Evolutionary conservation across 2,113 vertebrate genomes (phyloP).

Genomic region (Myocastor coypus): DNA sequence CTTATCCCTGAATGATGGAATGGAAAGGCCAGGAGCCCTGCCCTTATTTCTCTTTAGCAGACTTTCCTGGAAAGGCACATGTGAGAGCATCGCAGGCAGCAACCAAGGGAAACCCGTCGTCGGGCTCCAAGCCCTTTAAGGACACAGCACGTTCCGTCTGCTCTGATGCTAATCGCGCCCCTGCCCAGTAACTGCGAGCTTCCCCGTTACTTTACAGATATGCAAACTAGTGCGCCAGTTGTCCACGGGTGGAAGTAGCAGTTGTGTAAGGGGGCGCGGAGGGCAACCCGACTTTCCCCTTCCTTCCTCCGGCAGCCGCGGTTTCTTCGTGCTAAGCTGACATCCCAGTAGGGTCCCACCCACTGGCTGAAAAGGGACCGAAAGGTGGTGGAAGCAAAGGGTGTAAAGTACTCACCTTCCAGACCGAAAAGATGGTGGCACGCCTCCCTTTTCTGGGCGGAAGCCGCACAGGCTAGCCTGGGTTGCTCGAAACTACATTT

Average conservation of each 20-base stretch:
- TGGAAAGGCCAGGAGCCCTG: not conserved
- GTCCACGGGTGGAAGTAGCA: not conserved
- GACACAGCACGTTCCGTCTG: not conserved
- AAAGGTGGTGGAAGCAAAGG: rapidly evolving
- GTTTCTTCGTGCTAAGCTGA: not conserved
- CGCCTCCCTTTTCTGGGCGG: not conserved
- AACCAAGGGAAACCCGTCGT: not conserved
- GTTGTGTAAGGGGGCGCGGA: not conserved
- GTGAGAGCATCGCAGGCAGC: not conserved
- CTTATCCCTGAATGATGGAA: not conserved
- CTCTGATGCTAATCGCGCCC: not conserved
- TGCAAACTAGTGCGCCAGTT: not conserved
- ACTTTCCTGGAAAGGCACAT: not conserved
- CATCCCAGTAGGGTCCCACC: not conserved
- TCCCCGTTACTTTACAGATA: rapidly evolving
- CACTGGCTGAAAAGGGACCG: not conserved
- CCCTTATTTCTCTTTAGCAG: not conserved
- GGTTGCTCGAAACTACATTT: constrained; percentile 59
- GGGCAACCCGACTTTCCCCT: not conserved
- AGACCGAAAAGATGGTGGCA: not conserved
- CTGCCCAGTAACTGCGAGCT: rapidly evolving
- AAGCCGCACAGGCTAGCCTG: not conserved
- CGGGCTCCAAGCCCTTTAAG: not conserved
- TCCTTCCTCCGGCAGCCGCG: not conserved
- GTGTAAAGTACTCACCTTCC: not conserved